Evolutionary conservation across 2,888 invertebrate genomes (phyloP).

Genomic region (Drosophila atripex): DNA sequence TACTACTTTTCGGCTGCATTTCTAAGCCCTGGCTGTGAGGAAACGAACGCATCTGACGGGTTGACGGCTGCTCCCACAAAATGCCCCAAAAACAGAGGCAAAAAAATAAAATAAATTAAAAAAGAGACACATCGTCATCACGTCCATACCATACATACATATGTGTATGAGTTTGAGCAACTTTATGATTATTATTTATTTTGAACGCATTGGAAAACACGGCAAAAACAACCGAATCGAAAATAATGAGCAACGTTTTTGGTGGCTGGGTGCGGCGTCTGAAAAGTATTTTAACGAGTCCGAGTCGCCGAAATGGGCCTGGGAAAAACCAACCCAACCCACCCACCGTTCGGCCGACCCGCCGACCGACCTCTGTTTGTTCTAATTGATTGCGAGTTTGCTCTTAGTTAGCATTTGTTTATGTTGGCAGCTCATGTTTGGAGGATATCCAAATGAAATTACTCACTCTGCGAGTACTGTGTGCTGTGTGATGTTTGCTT

Average conservation of each 20-base stretch:
- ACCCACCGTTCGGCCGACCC: neutral
- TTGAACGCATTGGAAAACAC: slow-evolving; percentile 43
- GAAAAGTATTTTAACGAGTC: slow-evolving; percentile 31
- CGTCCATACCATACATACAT: slow-evolving; percentile 5
- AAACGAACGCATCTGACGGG: slow-evolving; percentile 47
- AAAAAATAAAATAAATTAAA: slow-evolving; percentile 40
- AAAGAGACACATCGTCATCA: slow-evolving; percentile 24
- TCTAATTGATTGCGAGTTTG: slow-evolving; percentile 44
- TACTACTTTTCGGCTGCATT: slow-evolving; percentile 43
- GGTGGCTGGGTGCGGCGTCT: slow-evolving; percentile 36
- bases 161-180: slow-evolving; percentile 37
- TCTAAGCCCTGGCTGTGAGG: slow-evolving; percentile 41
- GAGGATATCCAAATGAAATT: slow-evolving; percentile 39
- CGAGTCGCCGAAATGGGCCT: slow-evolving; percentile 34
- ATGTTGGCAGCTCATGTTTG: slow-evolving; percentile 16
- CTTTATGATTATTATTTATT: slow-evolving; percentile 39
- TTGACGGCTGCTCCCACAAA: slow-evolving; percentile 45
- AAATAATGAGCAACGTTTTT: slow-evolving; percentile 42
- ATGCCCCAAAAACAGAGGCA: slow-evolving; percentile 35
- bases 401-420: slow-evolving; percentile 17
- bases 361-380: slow-evolving; percentile 24
- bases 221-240: slow-evolving; percentile 24
- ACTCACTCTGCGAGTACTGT: slow-evolving; percentile 16
- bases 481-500: neutral
- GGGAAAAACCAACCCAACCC: slow-evolving; percentile 24